These are phyloP conservation scores for Fratercula arctica DNA, from an alignment of 2,797 vertebrate species.

Conservation along the genomic window DNA sequence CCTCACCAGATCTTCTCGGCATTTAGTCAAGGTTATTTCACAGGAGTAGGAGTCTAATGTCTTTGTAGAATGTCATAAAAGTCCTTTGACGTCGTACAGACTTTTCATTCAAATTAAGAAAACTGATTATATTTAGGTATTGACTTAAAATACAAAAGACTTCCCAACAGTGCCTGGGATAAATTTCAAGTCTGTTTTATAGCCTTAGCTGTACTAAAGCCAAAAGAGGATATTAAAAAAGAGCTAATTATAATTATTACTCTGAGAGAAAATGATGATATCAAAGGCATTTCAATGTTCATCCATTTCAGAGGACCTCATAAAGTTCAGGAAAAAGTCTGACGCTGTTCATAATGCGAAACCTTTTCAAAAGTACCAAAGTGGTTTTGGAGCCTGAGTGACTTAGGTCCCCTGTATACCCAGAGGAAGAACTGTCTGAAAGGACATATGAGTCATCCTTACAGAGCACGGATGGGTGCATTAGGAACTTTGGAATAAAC, in stretches of 20 bases:
- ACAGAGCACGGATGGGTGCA: neutral
- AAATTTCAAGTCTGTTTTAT: conserved; percentile 54
- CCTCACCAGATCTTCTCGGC: neutral
- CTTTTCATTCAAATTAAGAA: conserved; percentile 33
- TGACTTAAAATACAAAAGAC: conserved; percentile 41
- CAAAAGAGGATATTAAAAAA: conserved; percentile 58
- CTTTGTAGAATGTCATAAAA: neutral
- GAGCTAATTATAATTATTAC: conserved; percentile 62
- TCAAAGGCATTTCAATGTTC: conserved; percentile 53
- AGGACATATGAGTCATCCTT: neutral
- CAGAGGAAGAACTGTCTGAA: neutral
- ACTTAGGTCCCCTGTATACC: neutral
- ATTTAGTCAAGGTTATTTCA: conserved; percentile 5
- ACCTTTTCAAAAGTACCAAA: neutral
- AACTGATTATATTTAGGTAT: conserved; percentile 38
- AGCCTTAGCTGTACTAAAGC: conserved; percentile 38
- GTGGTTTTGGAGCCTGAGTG: neutral
- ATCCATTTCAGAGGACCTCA: conserved; percentile 24
- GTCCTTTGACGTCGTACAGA: neutral
- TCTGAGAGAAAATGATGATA: conserved; percentile 39
- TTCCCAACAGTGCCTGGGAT: conserved; percentile 26
- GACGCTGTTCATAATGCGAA: neutral
- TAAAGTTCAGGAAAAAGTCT: conserved; percentile 20
- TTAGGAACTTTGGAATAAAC: neutral
- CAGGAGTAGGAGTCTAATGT: neutral